These are phyloP conservation scores for Rhyacophila brunnea DNA, from an alignment of 1,140 invertebrate species.

Conservation along the genomic window DNA sequence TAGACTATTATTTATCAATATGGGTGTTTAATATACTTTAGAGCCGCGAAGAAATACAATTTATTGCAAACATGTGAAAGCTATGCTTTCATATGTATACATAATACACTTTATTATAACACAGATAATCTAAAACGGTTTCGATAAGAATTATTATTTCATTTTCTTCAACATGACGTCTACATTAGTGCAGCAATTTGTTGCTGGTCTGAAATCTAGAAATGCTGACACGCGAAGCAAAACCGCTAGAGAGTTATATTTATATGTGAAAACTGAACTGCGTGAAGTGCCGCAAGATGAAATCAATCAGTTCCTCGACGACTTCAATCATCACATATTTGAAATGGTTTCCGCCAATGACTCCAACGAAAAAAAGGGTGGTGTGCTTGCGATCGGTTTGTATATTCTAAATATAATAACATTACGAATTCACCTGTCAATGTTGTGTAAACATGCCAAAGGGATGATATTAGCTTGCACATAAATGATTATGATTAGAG, in stretches of 20 bases:
- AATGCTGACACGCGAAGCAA: constrained; percentile 81
- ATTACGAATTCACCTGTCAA: too few relatives aligned
- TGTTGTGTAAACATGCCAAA: too few relatives aligned
- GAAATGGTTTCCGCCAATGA: constrained; percentile 93
- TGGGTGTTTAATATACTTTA: too few relatives aligned
- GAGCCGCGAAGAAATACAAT: too few relatives aligned
- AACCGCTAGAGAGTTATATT: constrained; percentile 82
- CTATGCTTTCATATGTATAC: background rate
- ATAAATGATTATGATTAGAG: too few relatives aligned
- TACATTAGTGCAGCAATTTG: constrained; percentile 75
- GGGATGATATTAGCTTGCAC: too few relatives aligned
- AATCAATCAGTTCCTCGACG: constrained; percentile 86
- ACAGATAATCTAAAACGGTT: too few relatives aligned
- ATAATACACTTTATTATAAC: background rate
- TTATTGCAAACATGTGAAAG: too few relatives aligned
- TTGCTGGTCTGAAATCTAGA: constrained; percentile 83
- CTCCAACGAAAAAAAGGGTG: constrained; percentile 93
- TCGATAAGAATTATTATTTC: background rate
- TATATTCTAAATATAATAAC: too few relatives aligned
- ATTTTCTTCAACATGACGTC: constrained; percentile 49
- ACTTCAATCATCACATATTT: constrained; percentile 94
- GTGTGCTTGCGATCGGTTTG: constrained; percentile 89
- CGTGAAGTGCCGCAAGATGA: constrained; percentile 91
- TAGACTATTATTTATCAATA: too few relatives aligned
- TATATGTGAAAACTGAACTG: constrained; percentile 90